Conservation (phyloP, 2,797 vertebrate species). For the Micrastur ruficollis region DNA sequence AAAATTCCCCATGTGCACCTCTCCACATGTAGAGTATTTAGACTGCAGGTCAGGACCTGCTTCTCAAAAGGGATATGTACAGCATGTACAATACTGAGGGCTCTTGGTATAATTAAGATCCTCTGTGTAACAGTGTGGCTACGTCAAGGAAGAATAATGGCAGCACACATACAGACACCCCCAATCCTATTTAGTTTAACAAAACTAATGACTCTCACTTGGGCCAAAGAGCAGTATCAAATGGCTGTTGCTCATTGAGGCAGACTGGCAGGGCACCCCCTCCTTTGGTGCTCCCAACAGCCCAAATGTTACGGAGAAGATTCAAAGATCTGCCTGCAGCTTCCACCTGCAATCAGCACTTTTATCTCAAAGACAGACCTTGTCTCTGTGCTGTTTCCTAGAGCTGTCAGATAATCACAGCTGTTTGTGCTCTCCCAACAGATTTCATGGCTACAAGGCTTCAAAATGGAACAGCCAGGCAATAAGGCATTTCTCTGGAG, state of each 20-base stretch:
- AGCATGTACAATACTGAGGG: background rate
- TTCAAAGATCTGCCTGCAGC: conserved; percentile 6
- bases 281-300: background rate
- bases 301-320: background rate
- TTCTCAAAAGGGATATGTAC: rapidly evolving
- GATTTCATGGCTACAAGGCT: conserved; percentile 40
- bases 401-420: conserved; percentile 50
- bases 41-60: background rate
- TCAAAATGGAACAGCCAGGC: conserved; percentile 20
- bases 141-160: background rate
- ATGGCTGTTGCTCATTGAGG: background rate
- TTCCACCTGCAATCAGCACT: background rate
- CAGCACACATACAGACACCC: background rate
- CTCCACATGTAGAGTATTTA: background rate
- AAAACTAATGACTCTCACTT: background rate
- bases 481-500: background rate
- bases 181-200: background rate
- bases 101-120: background rate
- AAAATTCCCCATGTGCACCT: background rate
- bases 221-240: background rate
- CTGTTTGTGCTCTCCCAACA: conserved; percentile 33
- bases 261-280: background rate
- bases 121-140: background rate
- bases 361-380: background rate
- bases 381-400: conserved; percentile 8